Conservation (phyloP, 2,113 vertebrate species). For the Terrapene triunguis region DNA sequence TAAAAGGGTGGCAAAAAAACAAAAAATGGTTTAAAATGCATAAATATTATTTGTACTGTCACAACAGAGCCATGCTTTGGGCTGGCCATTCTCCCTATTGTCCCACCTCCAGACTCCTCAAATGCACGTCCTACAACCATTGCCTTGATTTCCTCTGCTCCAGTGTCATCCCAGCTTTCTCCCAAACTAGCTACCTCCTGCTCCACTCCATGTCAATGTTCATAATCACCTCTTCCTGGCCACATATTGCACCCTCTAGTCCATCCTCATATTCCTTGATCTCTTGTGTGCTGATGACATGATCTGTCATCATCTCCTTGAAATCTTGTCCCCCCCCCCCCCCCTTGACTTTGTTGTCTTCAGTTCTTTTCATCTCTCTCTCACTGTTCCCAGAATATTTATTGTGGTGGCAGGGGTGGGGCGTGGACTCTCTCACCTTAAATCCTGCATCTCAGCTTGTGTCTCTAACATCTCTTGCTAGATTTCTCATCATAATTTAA, state of each 20-base stretch:
- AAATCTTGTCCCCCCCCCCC: not conserved
- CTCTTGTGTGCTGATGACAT: not conserved
- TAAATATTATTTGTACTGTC: not conserved
- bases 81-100: not conserved
- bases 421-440: not conserved
- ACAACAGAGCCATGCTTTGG: not conserved
- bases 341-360: not conserved
- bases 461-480: not conserved
- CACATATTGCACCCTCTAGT: not conserved
- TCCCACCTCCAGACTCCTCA: not conserved
- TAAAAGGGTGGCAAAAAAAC: not conserved
- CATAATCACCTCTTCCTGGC: not conserved
- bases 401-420: not conserved
- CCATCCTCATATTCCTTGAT: not conserved
- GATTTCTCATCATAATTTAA: constrained; percentile 18
- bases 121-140: not conserved
- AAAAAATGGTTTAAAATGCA: not conserved
- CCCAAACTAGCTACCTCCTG: not conserved
- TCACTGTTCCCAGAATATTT: not conserved
- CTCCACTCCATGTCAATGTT: not conserved
- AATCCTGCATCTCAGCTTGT: not conserved
- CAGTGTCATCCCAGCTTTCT: not conserved
- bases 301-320: not conserved
- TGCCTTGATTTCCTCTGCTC: not conserved
- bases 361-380: not conserved